Percentiles rank a stretch among this genome's conserved stretches.
Evolutionary conservation across 92 coral and sea anemone genomes (phyloP).

Genomic region (Epizoanthus fatuus): DNA sequence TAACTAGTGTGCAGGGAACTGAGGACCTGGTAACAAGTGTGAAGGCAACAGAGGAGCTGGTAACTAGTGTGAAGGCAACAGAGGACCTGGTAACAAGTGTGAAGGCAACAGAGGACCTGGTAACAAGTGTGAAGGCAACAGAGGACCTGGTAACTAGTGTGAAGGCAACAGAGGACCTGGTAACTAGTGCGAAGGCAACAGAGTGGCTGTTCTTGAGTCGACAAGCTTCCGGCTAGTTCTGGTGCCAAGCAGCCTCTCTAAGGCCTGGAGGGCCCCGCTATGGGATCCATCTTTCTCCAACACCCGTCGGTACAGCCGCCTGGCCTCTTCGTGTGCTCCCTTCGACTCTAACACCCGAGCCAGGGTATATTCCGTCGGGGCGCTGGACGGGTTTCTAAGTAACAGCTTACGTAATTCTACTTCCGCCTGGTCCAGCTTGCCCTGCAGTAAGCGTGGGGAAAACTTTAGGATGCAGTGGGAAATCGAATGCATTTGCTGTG

Average conservation of each 20-base stretch:
- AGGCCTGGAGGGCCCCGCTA: constrained; percentile 57
- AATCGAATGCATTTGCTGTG: no score
- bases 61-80: background rate
- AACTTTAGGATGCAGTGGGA: background rate
- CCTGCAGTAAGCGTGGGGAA: constrained; percentile 39
- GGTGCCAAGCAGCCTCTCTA: constrained; percentile 44
- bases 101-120: background rate
- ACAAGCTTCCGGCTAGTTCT: background rate
- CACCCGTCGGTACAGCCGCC: constrained; percentile 49
- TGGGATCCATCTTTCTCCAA: constrained; percentile 57
- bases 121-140: background rate
- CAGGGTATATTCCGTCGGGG: constrained; percentile 67
- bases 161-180: background rate
- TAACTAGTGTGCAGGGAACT: no score
- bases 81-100: background rate
- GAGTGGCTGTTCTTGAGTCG: constrained; percentile 2
- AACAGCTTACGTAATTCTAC: constrained; percentile 61
- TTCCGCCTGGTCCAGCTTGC: constrained; percentile 70
- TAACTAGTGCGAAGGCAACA: background rate
- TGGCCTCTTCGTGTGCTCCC: constrained; percentile 61
- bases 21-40: no score
- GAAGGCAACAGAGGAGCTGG: no score
- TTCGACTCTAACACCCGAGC: constrained; percentile 67
- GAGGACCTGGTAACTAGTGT: constrained; percentile 1
- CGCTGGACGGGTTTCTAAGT: constrained; percentile 54